Evolutionary conservation across 92 coral and sea anemone species (phyloP).

Genomic region (Muricea muricata): DNA sequence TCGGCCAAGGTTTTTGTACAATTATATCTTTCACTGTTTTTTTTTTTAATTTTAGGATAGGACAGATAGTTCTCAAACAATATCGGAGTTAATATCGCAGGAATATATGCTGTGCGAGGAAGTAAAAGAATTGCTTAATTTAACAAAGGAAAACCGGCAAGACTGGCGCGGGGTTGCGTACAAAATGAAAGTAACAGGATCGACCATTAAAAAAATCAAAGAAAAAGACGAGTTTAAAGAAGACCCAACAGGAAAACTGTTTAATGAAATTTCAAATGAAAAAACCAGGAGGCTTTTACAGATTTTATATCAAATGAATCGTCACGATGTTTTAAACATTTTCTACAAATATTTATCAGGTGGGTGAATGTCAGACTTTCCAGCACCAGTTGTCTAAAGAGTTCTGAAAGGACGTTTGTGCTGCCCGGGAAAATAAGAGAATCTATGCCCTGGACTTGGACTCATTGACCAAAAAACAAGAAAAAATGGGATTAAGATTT

Average conservation of each 20-base stretch:
- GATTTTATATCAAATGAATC: conserved; percentile 55
- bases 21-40: no score
- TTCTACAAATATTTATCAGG: neutral
- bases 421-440: no score
- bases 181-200: conserved; percentile 54
- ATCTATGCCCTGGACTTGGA: no score
- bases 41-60: neutral
- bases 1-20: no score
- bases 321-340: conserved; percentile 71
- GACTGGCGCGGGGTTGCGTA: conserved; percentile 86
- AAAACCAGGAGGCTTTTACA: conserved; percentile 56
- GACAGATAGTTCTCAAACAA: neutral
- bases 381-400: no score
- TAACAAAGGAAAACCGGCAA: conserved; percentile 59
- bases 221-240: neutral
- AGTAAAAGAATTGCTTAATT: conserved; percentile 62
- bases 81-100: conserved; percentile 55
- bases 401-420: no score
- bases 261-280: conserved; percentile 61
- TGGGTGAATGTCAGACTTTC: no score
- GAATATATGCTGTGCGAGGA: conserved; percentile 66
- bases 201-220: conserved; percentile 55
- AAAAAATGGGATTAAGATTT: no score
- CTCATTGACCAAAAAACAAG: no score
- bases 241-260: conserved; percentile 68